Base-by-base conservation (phyloP, 2,888 invertebrate genomes). In the Argyra leucocephala region DNA sequence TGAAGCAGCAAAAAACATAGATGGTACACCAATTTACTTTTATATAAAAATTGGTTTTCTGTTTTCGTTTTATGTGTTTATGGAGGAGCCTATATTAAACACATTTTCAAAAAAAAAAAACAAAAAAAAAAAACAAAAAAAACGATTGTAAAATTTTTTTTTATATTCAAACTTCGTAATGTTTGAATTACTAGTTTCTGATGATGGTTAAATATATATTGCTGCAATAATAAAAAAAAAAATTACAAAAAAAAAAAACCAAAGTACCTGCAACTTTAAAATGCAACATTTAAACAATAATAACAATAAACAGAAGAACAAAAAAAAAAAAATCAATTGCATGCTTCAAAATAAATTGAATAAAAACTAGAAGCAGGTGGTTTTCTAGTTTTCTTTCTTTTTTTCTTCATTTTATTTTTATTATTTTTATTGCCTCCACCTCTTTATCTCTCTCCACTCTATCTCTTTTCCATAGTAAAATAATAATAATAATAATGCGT, bases 341-440 rank as follows among this genome's bases (percentile, higher is more conserved):
- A 48, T 48, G 48, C 48, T 48, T 48, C 12, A 48, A 48, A 48
- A 48, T 9, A 48, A 15, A 48, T 2, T 48, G 12, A 48, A 48
- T 48, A 48, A 48, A 48, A 48, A 48, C 48, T 48, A 48, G 48
- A 18, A 48, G 48, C 48, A 48, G 48, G 48, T 48, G 48, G 48
- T 48, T 48, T 48, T 48, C 48, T 48, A 48, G 48, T 48, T 18
- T 18, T 48, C 2, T 48, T 18, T 48, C 18, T 48, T 48, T 48
- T 18, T n/a, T 18, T 48, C 12, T 48, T 6, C 3, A 18, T 18
- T 48, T 48, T 15, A 2, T 9, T 48, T 48, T 48, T 48, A 18
- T 48, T 48, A 18, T 48, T 5, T 18, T 48, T 48, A 12, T 48
- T 48, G n/a, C 15, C 15, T 12, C 48, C 48, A 48, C 12, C 12